These are phyloP conservation scores for Intellagama lesueurii DNA, from an alignment of 2,797 vertebrate species.

Conservation along the genomic window DNA sequence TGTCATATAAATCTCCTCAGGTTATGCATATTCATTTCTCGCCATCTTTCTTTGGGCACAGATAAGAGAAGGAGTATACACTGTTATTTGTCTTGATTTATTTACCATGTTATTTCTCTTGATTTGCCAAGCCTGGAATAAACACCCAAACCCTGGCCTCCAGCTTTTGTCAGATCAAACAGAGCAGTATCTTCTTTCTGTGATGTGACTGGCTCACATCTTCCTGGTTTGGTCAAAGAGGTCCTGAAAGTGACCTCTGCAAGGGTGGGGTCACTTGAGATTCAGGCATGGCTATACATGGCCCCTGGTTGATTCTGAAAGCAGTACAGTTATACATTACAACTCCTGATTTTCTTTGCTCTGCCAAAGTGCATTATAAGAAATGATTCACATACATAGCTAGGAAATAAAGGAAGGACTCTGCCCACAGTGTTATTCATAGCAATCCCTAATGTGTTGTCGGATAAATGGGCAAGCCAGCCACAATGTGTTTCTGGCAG, in stretches of 20 bases:
- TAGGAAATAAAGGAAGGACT: background rate
- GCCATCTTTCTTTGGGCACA: background rate
- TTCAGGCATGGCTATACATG: too few relatives aligned
- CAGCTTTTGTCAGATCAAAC: background rate
- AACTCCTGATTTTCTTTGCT: conserved; percentile 1
- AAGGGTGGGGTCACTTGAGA: background rate
- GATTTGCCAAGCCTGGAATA: background rate
- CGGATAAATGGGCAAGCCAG: background rate
- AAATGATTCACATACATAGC: background rate
- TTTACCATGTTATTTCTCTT: background rate
- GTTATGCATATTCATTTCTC: background rate
- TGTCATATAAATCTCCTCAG: background rate
- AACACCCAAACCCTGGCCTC: background rate
- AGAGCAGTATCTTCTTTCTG: background rate
- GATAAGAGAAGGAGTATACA: background rate
- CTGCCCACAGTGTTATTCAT: background rate
- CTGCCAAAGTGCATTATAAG: background rate
- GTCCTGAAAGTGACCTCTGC: background rate
- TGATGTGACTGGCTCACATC: background rate
- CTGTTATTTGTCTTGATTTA: background rate
- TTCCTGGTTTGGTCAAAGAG: background rate
- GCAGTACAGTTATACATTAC: background rate
- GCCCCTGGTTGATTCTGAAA: background rate
- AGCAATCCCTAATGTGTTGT: background rate
- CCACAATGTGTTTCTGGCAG: background rate